Conservation (phyloP, 1,140 invertebrate species). For the Bombus ignitus region DNA sequence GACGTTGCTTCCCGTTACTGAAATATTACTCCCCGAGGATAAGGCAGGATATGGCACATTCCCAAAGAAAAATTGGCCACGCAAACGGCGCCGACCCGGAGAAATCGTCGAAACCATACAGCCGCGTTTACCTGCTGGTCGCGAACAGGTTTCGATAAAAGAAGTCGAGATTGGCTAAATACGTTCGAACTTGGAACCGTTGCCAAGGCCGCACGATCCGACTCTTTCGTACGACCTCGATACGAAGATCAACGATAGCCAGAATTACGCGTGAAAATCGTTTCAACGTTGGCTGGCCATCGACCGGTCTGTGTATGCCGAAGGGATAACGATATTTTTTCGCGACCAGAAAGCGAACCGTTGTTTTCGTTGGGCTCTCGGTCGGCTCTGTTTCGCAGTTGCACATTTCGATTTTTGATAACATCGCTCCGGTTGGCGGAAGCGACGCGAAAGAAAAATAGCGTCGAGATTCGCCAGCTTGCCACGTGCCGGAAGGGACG, state of each 20-base stretch:
- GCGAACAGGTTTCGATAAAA: neutral
- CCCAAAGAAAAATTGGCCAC: constrained; percentile 10
- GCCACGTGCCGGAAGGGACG: neutral
- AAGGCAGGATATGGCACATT: neutral
- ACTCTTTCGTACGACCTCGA: neutral
- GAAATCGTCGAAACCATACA: neutral
- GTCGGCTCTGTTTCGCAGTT: neutral
- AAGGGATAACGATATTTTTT: neutral
- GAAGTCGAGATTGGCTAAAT: too few relatives aligned
- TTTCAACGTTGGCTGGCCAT: neutral
- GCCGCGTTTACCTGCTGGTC: neutral
- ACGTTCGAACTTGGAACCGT: too few relatives aligned
- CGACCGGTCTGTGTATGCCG: too few relatives aligned
- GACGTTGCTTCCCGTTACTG: constrained; percentile 2
- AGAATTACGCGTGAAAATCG: neutral
- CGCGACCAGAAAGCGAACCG: neutral
- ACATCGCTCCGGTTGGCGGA: neutral
- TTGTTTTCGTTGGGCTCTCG: neutral
- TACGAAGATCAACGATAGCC: neutral
- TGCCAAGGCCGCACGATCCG: too few relatives aligned
- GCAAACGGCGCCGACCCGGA: neutral
- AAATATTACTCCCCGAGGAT: constrained; percentile 21
- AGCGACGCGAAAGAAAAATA: neutral
- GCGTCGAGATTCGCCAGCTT: neutral
- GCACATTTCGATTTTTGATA: neutral